phyloP scores from a whole-genome alignment of 2,888 invertebrate genomes.

The Drosophila nr. medialis region DNA sequence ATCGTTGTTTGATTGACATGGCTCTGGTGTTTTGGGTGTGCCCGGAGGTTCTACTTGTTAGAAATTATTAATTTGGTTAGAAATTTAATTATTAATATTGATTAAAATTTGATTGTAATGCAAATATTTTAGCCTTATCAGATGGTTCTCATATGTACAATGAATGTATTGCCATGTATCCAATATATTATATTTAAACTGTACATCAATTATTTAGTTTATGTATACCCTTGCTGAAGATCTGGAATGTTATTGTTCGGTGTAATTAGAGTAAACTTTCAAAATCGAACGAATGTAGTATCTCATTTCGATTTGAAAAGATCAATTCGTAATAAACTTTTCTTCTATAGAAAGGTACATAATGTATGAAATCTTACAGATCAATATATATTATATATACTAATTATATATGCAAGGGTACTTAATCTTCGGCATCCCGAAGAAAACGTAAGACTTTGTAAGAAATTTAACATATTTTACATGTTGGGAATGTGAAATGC shows the following conservation, averaged over 20 bases:
- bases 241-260: not conserved
- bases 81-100: constrained; percentile 37
- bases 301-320: not conserved
- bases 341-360: not conserved
- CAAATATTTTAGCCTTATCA: constrained; percentile 38
- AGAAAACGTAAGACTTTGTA: not conserved
- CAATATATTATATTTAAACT: constrained; percentile 26
- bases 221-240: constrained; percentile 5
- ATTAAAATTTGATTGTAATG: constrained; percentile 19
- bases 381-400: not conserved
- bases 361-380: not conserved
- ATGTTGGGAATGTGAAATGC: constrained; percentile 40
- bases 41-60: constrained; percentile 88
- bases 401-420: constrained; percentile 5
- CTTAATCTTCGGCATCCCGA: constrained; percentile 22
- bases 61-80: constrained; percentile 61
- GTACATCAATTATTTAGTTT: not conserved
- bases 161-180: constrained; percentile 5
- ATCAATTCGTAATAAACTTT: not conserved
- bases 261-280: not conserved
- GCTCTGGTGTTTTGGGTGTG: constrained; percentile 89
- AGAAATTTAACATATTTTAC: constrained; percentile 28
- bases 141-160: constrained; percentile 36
- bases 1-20: constrained; percentile 93
- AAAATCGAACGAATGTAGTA: not conserved